These are phyloP conservation scores for Chromoteleia sp. DNA, from an alignment of 2,888 invertebrate species.

Conservation along the genomic window DNA sequence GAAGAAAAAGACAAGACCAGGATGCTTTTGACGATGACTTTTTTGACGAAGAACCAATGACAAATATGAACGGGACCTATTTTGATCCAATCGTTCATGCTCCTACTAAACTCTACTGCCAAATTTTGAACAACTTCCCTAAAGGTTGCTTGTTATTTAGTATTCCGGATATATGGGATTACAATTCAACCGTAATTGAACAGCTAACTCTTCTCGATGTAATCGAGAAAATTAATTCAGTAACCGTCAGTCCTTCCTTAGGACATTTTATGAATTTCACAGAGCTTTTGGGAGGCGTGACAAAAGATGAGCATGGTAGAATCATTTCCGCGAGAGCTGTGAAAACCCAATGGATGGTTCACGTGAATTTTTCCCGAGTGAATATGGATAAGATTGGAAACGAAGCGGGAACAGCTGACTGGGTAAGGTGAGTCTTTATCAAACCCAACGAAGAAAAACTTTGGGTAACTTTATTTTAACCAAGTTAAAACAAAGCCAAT, in stretches of 20 bases:
- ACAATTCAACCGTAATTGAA: slow-evolving; percentile 86
- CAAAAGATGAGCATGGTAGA: slow-evolving; percentile 87
- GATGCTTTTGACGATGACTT: slow-evolving; percentile 77
- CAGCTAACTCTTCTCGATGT: slow-evolving; percentile 88
- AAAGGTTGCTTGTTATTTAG: slow-evolving; percentile 88
- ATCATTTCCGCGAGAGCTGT: slow-evolving; percentile 88
- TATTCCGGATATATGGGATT: slow-evolving; percentile 90
- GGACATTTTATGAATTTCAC: slow-evolving; percentile 89
- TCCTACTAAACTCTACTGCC: slow-evolving; percentile 87
- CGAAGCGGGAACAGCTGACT: slow-evolving; percentile 90
- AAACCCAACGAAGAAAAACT: slow-evolving; percentile 27
- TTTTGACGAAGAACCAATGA: slow-evolving; percentile 77
- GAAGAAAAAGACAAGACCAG: slow-evolving; percentile 72
- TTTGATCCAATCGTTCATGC: slow-evolving; percentile 87
- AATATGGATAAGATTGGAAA: slow-evolving; percentile 89
- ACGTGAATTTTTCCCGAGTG: slow-evolving; percentile 89
- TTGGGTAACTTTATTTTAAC: background rate
- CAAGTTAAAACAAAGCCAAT: background rate
- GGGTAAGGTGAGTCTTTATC: slow-evolving; percentile 86
- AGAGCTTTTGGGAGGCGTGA: slow-evolving; percentile 87
- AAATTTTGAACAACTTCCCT: slow-evolving; percentile 87
- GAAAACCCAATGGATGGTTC: slow-evolving; percentile 88
- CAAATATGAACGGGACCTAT: slow-evolving; percentile 71
- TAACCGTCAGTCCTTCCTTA: slow-evolving; percentile 87
- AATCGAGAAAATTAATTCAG: slow-evolving; percentile 87